These are phyloP conservation scores for Clarias macrocephalus DNA, from an alignment of 2,113 vertebrate species.

Conservation along the genomic window DNA sequence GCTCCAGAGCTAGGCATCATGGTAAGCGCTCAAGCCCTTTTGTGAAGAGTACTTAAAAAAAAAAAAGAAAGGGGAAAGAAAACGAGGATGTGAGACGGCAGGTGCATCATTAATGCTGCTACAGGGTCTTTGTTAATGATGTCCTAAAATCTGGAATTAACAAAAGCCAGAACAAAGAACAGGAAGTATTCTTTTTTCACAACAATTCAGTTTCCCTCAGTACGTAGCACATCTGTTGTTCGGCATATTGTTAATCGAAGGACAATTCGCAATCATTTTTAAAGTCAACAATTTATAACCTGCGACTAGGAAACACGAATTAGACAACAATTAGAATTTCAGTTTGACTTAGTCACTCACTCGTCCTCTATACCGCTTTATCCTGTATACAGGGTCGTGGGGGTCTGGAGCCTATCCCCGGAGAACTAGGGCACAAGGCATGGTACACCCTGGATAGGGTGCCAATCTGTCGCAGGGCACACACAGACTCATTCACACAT, in stretches of 20 bases:
- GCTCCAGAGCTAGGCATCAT: conserved; percentile 35
- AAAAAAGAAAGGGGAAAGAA: neutral
- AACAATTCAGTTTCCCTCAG: neutral
- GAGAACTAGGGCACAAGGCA: no score
- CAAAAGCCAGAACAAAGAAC: neutral
- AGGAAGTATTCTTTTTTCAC: neutral
- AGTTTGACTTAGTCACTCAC: no score
- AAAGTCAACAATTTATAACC: neutral
- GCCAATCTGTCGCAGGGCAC: no score
- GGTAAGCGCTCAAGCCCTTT: conserved; percentile 12
- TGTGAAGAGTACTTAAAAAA: conserved; percentile 12
- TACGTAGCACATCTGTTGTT: neutral
- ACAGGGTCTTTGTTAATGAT: conserved; percentile 38
- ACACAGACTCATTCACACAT: no score
- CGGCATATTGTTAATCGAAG: neutral
- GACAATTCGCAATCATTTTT: neutral
- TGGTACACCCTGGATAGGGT: no score
- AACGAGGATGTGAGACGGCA: conserved; percentile 9
- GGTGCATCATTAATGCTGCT: conserved; percentile 7
- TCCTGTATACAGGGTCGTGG: no score
- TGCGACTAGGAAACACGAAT: neutral
- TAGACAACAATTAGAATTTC: no score
- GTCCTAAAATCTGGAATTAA: conserved; percentile 35
- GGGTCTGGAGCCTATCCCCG: no score
- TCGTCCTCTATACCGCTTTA: no score